Evolutionary conservation across 2,888 invertebrate species (phyloP).

Genomic region (Aporophyla nigra): DNA sequence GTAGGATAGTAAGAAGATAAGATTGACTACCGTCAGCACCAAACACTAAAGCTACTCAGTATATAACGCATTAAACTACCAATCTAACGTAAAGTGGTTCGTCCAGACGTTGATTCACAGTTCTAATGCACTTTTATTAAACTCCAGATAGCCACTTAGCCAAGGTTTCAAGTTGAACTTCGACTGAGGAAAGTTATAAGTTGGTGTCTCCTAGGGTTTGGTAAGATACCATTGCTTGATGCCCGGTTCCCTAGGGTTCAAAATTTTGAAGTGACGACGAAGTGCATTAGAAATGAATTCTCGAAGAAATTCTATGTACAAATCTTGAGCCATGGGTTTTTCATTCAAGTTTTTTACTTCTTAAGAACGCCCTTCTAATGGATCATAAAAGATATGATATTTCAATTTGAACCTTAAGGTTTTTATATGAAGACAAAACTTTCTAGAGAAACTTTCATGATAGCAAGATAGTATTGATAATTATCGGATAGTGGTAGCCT

Average conservation of each 20-base stretch:
- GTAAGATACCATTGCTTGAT: slow-evolving; percentile 27
- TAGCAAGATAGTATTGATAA: background rate
- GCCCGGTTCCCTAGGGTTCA: slow-evolving; percentile 12
- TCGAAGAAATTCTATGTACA: background rate
- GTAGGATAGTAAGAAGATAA: too few relatives aligned
- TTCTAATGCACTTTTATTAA: slow-evolving; percentile 61
- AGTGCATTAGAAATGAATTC: slow-evolving; percentile 18
- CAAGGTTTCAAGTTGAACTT: slow-evolving; percentile 34
- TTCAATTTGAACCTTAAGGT: background rate
- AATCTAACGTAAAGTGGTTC: slow-evolving; percentile 39
- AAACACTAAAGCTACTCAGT: slow-evolving; percentile 7
- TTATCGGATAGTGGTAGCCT: too few relatives aligned
- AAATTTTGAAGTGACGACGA: slow-evolving; percentile 31
- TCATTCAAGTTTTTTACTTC: background rate
- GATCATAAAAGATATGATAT: background rate
- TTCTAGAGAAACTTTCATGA: background rate
- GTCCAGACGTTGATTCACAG: slow-evolving; percentile 34
- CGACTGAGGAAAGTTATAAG: slow-evolving; percentile 43
- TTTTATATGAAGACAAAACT: too few relatives aligned
- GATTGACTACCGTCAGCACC: background rate
- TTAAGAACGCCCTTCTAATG: background rate
- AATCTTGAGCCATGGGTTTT: background rate
- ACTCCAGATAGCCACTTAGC: slow-evolving; percentile 54
- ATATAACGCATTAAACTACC: slow-evolving; percentile 50
- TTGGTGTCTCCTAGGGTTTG: slow-evolving; percentile 31